A percentile compares a stretch with the other conserved stretches of the same genome.
Conservation (phyloP, 30 jellyfish, hydroid and myxozoan genomes). For the Morbakka virulenta region DNA sequence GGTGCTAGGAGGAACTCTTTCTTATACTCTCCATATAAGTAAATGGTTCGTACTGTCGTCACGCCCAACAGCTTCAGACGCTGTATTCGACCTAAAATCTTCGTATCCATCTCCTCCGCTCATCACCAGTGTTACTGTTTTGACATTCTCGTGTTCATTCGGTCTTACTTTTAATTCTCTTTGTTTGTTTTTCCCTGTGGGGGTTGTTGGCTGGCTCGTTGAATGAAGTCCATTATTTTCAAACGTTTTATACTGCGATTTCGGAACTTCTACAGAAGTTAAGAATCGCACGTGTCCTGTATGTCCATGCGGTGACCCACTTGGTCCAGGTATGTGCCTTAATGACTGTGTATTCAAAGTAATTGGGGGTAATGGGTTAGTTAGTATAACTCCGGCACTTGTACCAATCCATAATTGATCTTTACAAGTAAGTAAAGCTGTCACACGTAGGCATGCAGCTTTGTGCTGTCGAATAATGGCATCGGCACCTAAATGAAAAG, state of each 20-base stretch:
- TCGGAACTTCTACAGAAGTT: slow-evolving; percentile 98
- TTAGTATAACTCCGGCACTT: slow-evolving; percentile 97
- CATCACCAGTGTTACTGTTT: slow-evolving; percentile 77
- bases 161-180: slow-evolving; percentile 32
- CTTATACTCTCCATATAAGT: slow-evolving; percentile 95
- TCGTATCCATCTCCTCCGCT: slow-evolving; percentile 99
- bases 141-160: slow-evolving; percentile 43
- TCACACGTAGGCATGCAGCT: slow-evolving; percentile 96
- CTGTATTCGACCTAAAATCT: slow-evolving; percentile 87
- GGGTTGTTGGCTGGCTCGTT: slow-evolving; percentile 22
- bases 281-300: slow-evolving; percentile 98
- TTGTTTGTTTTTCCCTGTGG: slow-evolving; percentile 26
- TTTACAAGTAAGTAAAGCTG: slow-evolving; percentile 91
- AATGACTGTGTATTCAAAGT: slow-evolving; percentile 78
- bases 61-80: slow-evolving; percentile 96
- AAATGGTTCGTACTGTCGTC: slow-evolving; percentile 99
- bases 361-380: slow-evolving; percentile 91
- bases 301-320: slow-evolving; percentile 99
- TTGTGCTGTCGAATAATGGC: slow-evolving; percentile 97
- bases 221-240: slow-evolving; percentile 49
- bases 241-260: slow-evolving; percentile 49
- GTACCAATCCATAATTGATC: slow-evolving; percentile 99
- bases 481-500: slow-evolving; percentile 83
- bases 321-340: slow-evolving; percentile 87
- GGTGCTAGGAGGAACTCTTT: no score